Percentiles rank a stretch among this genome's conserved stretches.
Evolutionary conservation across 1,140 invertebrate species (phyloP).

Genomic region (Drosophila micromelanica): DNA sequence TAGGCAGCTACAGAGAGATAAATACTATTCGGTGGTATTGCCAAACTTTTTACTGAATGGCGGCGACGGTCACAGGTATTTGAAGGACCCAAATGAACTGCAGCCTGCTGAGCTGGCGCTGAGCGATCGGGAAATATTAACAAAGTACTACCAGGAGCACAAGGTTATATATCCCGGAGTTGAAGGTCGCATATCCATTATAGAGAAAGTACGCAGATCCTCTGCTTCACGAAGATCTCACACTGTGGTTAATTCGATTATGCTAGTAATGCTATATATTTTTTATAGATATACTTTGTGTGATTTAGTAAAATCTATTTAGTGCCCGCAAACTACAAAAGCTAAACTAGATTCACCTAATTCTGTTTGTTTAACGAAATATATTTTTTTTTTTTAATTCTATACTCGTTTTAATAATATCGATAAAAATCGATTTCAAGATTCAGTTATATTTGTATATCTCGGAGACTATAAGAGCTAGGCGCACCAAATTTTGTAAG

Average conservation of each 20-base stretch:
- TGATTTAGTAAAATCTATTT: background rate
- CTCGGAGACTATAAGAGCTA: too few species aligned
- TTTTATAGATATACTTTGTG: background rate
- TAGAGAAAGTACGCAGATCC: slow-evolving; percentile 7
- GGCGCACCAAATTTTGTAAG: too few species aligned
- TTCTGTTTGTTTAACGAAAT: too few species aligned
- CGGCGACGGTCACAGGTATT: slow-evolving; percentile 64
- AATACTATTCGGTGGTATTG: slow-evolving; percentile 85
- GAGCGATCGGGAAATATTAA: slow-evolving; percentile 44
- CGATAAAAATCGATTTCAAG: too few species aligned
- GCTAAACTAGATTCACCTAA: too few species aligned
- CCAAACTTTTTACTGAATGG: slow-evolving; percentile 58
- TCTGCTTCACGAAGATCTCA: background rate
- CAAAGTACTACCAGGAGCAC: slow-evolving; percentile 57
- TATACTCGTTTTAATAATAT: too few species aligned
- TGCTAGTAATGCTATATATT: background rate
- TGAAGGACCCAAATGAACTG: slow-evolving; percentile 25
- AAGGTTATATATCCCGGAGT: slow-evolving; percentile 85
- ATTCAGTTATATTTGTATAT: too few species aligned
- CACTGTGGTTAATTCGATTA: background rate
- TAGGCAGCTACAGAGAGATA: slow-evolving; percentile 1
- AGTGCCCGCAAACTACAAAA: too few species aligned
- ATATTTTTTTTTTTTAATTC: too few species aligned
- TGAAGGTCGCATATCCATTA: slow-evolving; percentile 85
- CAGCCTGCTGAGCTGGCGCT: slow-evolving; percentile 8